phyloP scores from a whole-genome alignment of 2,113 vertebrate species.

The Platanista minor region DNA sequence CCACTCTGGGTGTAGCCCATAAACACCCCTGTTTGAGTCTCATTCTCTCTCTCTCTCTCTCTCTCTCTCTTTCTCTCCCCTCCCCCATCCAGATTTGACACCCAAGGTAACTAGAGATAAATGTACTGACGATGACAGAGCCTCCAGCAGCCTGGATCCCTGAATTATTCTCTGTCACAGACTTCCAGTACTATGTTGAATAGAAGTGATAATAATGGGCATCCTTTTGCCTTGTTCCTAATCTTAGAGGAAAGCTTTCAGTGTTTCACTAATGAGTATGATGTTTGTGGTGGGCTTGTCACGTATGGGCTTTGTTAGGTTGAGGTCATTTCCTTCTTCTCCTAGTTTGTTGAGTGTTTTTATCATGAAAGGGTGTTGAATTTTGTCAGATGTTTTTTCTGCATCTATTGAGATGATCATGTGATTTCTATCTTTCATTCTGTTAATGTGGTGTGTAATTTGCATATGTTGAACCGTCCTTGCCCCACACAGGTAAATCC shows the following conservation, averaged over 20 bases:
- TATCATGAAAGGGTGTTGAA: background rate
- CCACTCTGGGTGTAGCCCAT: too few species aligned
- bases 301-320: background rate
- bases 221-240: background rate
- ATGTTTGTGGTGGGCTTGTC: background rate
- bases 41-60: background rate
- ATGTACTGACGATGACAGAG: background rate
- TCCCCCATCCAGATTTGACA: background rate
- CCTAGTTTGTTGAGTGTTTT: background rate
- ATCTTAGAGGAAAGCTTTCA: background rate
- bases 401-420: background rate
- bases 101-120: background rate
- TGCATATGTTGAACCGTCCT: background rate
- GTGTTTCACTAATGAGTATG: background rate
- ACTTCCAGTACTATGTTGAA: background rate
- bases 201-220: background rate
- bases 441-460: background rate
- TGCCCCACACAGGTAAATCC: background rate
- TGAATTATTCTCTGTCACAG: background rate
- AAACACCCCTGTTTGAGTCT: background rate
- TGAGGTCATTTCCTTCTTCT: background rate
- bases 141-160: background rate
- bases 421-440: background rate
- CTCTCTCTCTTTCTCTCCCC: background rate
- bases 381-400: background rate